phyloP scores from a whole-genome alignment of 2,888 invertebrate genomes.

The Drosophila atripex region DNA sequence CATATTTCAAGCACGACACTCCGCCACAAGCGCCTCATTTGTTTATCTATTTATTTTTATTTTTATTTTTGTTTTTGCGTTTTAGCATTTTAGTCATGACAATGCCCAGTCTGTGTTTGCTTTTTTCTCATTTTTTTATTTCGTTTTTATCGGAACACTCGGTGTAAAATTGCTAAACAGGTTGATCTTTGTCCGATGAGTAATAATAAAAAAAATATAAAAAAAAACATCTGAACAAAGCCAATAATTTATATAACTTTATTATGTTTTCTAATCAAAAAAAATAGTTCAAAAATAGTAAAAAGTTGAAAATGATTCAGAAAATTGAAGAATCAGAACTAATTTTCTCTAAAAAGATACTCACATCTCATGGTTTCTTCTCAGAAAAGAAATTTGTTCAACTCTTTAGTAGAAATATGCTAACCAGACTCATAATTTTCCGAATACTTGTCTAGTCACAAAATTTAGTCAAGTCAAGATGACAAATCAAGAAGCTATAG shows the following conservation, averaged over 20 bases:
- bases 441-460: neutral
- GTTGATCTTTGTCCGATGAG: slow-evolving; percentile 51
- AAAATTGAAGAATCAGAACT: too few species aligned
- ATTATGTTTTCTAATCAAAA: too few species aligned
- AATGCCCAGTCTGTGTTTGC: slow-evolving; percentile 11
- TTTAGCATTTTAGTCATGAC: slow-evolving; percentile 69
- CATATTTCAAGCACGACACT: slow-evolving; percentile 50
- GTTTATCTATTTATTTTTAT: slow-evolving; percentile 43
- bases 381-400: neutral
- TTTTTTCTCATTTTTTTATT: slow-evolving; percentile 8
- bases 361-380: neutral
- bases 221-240: slow-evolving; percentile 33
- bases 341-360: neutral
- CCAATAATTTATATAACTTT: slow-evolving; percentile 3
- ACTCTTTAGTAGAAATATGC: slow-evolving; percentile 6
- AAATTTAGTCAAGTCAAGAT: neutral
- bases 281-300: too few species aligned
- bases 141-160: slow-evolving; percentile 40
- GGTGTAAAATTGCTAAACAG: slow-evolving; percentile 63
- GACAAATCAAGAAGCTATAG: neutral
- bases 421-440: slow-evolving; percentile 10
- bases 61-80: slow-evolving; percentile 52
- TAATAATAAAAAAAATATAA: slow-evolving; percentile 18
- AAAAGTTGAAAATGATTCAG: too few species aligned
- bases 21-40: slow-evolving; percentile 24